phyloP scores from a whole-genome alignment of 1,140 invertebrate species.

The Zelostemma sp. region DNA sequence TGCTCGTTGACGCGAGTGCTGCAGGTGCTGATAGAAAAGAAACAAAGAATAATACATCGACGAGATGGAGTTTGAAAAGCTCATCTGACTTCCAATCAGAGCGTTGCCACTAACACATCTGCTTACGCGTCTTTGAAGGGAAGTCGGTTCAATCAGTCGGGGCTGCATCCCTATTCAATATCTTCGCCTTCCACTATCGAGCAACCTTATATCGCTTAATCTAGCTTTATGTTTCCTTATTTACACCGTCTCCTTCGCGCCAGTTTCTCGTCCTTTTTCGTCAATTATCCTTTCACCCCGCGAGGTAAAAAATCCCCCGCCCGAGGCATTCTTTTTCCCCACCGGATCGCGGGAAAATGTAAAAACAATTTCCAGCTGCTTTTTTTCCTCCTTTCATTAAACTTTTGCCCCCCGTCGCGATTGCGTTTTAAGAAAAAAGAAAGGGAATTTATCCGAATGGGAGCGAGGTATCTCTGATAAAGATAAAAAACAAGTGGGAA shows the following conservation, averaged over 20 bases:
- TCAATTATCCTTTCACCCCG: slow-evolving; percentile 1
- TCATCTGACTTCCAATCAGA: slow-evolving; percentile 67
- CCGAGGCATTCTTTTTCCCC: background rate
- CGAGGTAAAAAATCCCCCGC: no score
- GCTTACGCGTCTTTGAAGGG: slow-evolving; percentile 57
- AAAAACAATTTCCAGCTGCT: slow-evolving; percentile 17
- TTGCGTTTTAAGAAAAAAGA: slow-evolving; percentile 28
- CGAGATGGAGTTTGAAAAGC: slow-evolving; percentile 57
- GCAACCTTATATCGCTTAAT: slow-evolving; percentile 61
- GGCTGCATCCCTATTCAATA: slow-evolving; percentile 19
- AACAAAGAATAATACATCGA: slow-evolving; percentile 34
- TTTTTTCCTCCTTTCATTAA: slow-evolving; percentile 33
- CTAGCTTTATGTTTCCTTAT: slow-evolving; percentile 28
- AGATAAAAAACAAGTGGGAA: slow-evolving; percentile 24
- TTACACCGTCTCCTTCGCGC: slow-evolving; percentile 9
- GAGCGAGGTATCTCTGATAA: slow-evolving; percentile 23
- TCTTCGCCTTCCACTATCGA: slow-evolving; percentile 32
- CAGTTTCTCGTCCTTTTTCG: no score
- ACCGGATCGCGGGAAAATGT: no score
- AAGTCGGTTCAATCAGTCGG: slow-evolving; percentile 53
- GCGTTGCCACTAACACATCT: slow-evolving; percentile 62
- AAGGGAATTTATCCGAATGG: slow-evolving; percentile 33
- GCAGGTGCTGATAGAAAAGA: slow-evolving; percentile 31
- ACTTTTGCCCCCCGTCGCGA: background rate
- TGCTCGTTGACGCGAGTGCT: background rate